A percentile compares a stretch with the other conserved stretches of the same genome.
phyloP scores from a whole-genome alignment of 2,888 invertebrate species.

The Polyommatus icarus region DNA sequence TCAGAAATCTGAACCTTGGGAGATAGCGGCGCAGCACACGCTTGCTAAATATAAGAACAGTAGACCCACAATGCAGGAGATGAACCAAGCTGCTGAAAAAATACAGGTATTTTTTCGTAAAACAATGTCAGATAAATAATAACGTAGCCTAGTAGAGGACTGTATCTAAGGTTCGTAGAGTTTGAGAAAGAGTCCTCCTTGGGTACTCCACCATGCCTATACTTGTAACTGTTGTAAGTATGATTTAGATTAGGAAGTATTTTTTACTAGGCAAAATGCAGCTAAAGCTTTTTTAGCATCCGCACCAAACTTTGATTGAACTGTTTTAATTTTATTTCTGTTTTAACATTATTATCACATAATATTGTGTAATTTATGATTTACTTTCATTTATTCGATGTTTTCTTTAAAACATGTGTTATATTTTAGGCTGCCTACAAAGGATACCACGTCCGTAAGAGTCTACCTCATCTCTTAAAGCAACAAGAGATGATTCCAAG shows the following conservation, averaged over 20 bases:
- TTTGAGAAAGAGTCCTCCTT: too few relatives aligned
- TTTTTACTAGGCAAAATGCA: too few relatives aligned
- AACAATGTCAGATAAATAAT: not conserved
- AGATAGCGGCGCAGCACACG: slow-evolving; percentile 65
- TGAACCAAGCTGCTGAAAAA: slow-evolving; percentile 60
- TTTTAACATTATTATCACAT: too few relatives aligned
- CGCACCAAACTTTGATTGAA: too few relatives aligned
- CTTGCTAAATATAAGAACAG: slow-evolving; percentile 65
- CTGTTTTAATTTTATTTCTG: too few relatives aligned
- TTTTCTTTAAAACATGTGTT: not conserved
- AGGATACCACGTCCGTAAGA: slow-evolving; percentile 66
- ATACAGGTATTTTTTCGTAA: slow-evolving; percentile 55
- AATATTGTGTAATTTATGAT: too few relatives aligned
- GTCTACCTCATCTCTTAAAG: slow-evolving; percentile 54
- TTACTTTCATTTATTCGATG: not conserved
- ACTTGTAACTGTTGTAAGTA: too few relatives aligned
- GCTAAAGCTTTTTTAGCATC: too few relatives aligned
- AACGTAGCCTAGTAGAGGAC: not conserved
- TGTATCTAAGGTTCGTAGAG: too few relatives aligned
- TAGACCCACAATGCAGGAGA: slow-evolving; percentile 60
- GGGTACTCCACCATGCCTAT: too few relatives aligned
- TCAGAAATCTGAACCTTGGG: slow-evolving; percentile 60
- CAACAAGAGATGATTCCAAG: slow-evolving; percentile 52
- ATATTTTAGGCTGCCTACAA: slow-evolving; percentile 63
- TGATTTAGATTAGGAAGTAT: too few relatives aligned